Evolutionary conservation across 2,113 vertebrate species (phyloP), one percentile per base, ranked within the genome.

Genomic region (Thunnus thynnus): DNA sequence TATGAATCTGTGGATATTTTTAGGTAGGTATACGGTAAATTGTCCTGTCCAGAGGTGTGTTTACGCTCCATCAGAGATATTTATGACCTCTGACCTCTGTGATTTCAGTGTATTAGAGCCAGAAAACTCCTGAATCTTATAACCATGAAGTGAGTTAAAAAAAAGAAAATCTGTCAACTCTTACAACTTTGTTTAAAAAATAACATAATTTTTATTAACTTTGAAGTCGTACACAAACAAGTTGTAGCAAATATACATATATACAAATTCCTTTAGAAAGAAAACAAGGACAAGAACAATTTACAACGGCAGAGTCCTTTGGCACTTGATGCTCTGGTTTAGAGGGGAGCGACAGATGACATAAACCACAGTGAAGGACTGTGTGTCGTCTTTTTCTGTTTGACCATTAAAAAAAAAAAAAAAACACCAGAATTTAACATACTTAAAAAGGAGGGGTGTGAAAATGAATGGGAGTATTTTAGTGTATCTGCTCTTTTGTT

Each of bases 211-310:
- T 91, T 93, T 89, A 93, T 91, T 93, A 65, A 84, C 65, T 84
- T 66, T 76, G 7, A 87, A 73, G 77, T 80, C 12, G 56, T 83
- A 93, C 72, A 88, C 75, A 91, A 89, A 87, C 81, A 76, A 32
- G 44, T 56, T 8, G 61, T 86, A 90, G n/a, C 63, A 93, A 89
- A 90, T 88, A 85, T 85, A 90, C 72, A 90, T 65, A 89, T 88
- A 69, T 82, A 91, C 80, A 87, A 71, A 69, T 70, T 83, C 76
- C 56, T 78, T 78, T 32, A 70, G 20, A 86, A 80, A 76, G 41
- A 75, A 57, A 83, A 76, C 18, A 3, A 52, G 5, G 27, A 74
- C 32, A 48, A 67, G 44, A 32, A 9, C 54, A 18, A 63, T 30
- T 51, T 44, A 77, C 52, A 75, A 61, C 20, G 56, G 20, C 55